Percentiles rank a stretch among this genome's conserved stretches.
Evolutionary conservation across 2,113 vertebrate genomes (phyloP).

Genomic region (Litocranius walleri): DNA sequence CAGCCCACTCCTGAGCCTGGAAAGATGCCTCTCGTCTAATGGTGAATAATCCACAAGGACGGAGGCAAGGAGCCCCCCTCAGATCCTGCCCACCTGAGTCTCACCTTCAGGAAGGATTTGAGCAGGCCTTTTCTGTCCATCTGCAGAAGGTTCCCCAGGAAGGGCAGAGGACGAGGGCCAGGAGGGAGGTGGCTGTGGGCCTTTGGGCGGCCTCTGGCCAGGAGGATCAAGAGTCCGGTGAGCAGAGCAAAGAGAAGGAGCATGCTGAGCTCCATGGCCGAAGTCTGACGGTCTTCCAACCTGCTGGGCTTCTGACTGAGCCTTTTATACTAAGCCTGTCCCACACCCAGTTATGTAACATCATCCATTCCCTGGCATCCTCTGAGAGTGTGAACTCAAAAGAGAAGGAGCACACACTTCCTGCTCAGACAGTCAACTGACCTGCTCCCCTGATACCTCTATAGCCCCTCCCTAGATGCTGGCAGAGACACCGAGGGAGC

Average conservation of each 20-base stretch:
- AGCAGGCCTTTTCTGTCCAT: slow-evolving; percentile 51
- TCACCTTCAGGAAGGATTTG: slow-evolving; percentile 68
- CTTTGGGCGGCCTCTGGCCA: neutral
- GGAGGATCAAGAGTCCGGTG: neutral
- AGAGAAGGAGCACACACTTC: neutral
- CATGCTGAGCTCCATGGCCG: slow-evolving; percentile 24
- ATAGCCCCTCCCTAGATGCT: fast-evolving
- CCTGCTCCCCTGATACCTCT: neutral
- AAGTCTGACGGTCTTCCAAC: fast-evolving
- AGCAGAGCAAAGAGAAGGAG: slow-evolving; percentile 53
- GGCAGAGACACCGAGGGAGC: too few species aligned
- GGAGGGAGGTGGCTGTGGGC: slow-evolving; percentile 39
- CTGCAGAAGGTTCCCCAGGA: slow-evolving; percentile 76
- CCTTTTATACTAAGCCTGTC: neutral
- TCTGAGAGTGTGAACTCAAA: neutral
- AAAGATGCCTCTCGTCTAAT: neutral
- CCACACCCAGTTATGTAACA: neutral
- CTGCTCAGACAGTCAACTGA: fast-evolving
- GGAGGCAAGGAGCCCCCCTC: fast-evolving
- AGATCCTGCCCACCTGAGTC: fast-evolving
- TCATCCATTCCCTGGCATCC: fast-evolving
- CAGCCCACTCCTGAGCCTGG: fast-evolving
- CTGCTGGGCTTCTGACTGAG: fast-evolving
- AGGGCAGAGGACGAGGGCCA: slow-evolving; percentile 64
- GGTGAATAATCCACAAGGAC: neutral